Evolutionary conservation across 1,140 invertebrate species (phyloP).

Genomic region (Zaprionus lachaisei): DNA sequence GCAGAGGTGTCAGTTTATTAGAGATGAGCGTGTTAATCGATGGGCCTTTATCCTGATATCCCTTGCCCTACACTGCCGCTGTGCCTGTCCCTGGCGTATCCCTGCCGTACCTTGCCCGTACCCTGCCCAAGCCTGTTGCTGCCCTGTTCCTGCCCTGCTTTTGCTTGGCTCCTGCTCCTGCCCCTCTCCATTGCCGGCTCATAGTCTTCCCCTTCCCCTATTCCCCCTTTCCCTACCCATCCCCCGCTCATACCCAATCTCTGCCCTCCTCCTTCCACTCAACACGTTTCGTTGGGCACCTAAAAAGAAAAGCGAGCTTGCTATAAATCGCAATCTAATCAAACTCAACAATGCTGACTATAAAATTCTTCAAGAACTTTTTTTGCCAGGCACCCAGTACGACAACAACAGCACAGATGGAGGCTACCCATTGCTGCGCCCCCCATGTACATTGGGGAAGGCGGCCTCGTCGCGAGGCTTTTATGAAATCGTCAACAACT

Average conservation of each 20-base stretch:
- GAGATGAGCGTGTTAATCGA: constrained; percentile 7
- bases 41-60: neutral
- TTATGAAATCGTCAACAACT: constrained; percentile 81
- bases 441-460: neutral
- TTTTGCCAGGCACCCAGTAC: neutral
- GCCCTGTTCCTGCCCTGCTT: too few species aligned
- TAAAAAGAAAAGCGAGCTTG: constrained; percentile 1
- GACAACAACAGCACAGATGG: neutral
- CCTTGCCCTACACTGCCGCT: too few species aligned
- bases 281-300: neutral
- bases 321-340: constrained; percentile 77
- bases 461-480: constrained; percentile 40
- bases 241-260: neutral
- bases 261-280: too few species aligned
- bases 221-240: neutral
- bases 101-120: too few species aligned
- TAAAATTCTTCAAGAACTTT: constrained; percentile 61
- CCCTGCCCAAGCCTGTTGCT: too few species aligned
- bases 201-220: neutral
- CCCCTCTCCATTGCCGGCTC: neutral
- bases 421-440: constrained; percentile 1
- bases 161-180: too few species aligned
- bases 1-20: constrained; percentile 50
- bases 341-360: constrained; percentile 70
- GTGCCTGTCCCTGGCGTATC: too few species aligned